phyloP scores from a whole-genome alignment of 23 tunicate species.

The Trididemnum miniatum region DNA sequence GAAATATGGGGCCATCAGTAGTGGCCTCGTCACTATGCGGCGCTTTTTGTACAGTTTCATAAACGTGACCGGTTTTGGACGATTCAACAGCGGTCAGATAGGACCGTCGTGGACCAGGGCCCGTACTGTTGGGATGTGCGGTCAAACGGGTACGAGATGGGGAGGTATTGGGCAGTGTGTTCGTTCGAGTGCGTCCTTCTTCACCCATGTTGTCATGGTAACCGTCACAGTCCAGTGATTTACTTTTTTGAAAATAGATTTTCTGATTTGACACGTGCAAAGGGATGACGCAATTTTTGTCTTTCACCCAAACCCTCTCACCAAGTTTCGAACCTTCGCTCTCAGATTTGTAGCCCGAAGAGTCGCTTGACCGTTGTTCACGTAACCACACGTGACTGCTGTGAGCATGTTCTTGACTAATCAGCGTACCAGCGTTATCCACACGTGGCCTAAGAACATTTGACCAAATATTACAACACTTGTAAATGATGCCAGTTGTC shows the following conservation, averaged over 20 bases:
- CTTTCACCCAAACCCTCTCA: slow-evolving; percentile 33
- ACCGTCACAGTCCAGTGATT: slow-evolving; percentile 38
- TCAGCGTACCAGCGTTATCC: no score
- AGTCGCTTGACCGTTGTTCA: slow-evolving; percentile 28
- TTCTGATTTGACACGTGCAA: background rate
- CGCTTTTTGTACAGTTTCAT: background rate
- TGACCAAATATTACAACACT: no score
- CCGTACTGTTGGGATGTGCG: slow-evolving; percentile 5
- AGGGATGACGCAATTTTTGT: slow-evolving; percentile 46
- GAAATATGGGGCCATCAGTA: background rate
- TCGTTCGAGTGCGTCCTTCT: slow-evolving; percentile 30
- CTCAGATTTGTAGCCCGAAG: slow-evolving; percentile 80
- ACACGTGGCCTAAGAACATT: no score
- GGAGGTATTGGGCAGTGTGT: slow-evolving; percentile 23
- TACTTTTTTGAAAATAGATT: slow-evolving; percentile 29
- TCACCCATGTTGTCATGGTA: background rate
- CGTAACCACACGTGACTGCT: no score
- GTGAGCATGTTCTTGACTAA: no score
- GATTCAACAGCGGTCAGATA: slow-evolving; percentile 73
- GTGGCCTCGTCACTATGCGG: background rate
- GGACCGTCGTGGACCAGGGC: slow-evolving; percentile 67
- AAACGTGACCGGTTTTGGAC: background rate
- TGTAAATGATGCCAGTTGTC: no score
- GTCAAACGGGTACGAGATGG: slow-evolving; percentile 18
- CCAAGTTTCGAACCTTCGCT: slow-evolving; percentile 26